Evolutionary conservation across 2,113 vertebrate species (phyloP).

Genomic region (Rhombomys opimus): DNA sequence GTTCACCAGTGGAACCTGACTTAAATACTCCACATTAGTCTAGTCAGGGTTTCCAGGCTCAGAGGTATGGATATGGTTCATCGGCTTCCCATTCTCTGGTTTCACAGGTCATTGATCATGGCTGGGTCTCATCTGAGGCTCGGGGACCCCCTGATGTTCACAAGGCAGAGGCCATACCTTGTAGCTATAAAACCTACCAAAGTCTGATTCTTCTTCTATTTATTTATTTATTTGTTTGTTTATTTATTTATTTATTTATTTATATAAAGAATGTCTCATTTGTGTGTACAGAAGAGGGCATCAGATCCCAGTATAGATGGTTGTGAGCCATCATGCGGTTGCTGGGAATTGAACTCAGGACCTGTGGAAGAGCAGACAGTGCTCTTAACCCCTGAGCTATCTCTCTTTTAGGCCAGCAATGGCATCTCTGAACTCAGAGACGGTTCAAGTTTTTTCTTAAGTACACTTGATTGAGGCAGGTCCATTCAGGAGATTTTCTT

Average conservation of each 20-base stretch:
- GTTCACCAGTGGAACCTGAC: neutral
- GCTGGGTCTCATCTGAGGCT: neutral
- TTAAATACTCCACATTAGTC: neutral
- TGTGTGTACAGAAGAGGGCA: no score
- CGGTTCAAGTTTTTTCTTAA: neutral
- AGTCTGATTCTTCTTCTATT: neutral
- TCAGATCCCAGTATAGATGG: no score
- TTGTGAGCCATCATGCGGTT: no score
- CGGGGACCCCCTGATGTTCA: neutral
- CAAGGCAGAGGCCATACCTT: neutral
- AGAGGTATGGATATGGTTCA: neutral
- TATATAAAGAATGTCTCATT: no score
- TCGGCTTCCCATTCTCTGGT: neutral
- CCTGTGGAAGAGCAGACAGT: no score
- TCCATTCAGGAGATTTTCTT: neutral
- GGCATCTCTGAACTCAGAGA: neutral
- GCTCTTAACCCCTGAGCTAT: no score
- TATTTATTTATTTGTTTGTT: no score
- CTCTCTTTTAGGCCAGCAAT: neutral
- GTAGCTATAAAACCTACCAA: neutral
- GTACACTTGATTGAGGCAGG: neutral
- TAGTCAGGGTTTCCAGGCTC: no score
- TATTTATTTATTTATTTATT: no score
- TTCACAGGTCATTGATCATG: neutral
- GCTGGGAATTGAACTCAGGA: no score